Percentiles rank a stretch among this genome's conserved stretches.
Evolutionary conservation across 2,113 vertebrate species (phyloP).

Genomic region (Apus apus): DNA sequence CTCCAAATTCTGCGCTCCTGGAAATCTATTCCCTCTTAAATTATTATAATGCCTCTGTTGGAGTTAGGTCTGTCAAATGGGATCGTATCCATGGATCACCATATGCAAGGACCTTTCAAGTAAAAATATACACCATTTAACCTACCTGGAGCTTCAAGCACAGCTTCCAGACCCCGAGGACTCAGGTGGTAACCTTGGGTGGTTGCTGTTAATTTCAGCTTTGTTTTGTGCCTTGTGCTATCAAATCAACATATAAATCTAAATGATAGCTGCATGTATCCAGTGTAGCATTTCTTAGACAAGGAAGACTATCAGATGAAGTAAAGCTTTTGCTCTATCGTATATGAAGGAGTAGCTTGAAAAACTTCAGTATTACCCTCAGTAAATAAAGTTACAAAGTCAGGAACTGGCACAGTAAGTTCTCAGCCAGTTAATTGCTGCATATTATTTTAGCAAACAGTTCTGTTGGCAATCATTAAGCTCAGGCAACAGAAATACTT

Average conservation of each 20-base stretch:
- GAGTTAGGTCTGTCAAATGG: background rate
- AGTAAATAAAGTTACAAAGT: background rate
- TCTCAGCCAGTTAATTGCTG: background rate
- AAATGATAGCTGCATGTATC: background rate
- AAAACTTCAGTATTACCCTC: background rate
- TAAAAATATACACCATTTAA: background rate
- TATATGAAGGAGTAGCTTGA: background rate
- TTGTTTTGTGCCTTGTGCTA: background rate
- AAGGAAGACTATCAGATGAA: background rate
- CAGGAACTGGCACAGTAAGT: background rate
- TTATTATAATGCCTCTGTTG: background rate
- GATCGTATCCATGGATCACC: background rate
- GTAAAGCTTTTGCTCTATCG: background rate
- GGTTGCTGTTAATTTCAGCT: background rate
- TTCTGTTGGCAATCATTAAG: slow-evolving; percentile 30
- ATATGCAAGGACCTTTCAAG: background rate
- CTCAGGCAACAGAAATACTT: background rate
- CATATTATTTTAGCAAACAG: slow-evolving; percentile 25
- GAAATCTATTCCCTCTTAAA: background rate
- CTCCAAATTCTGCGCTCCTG: background rate
- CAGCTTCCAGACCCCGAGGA: background rate
- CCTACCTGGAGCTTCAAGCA: background rate
- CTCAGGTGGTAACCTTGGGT: background rate
- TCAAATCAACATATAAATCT: background rate
- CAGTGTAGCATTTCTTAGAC: background rate